A percentile compares a stretch with the other conserved stretches of the same genome.
These are phyloP conservation scores for Chloroceryle inda DNA, from an alignment of 2,797 vertebrate species.

Conservation along the genomic window DNA sequence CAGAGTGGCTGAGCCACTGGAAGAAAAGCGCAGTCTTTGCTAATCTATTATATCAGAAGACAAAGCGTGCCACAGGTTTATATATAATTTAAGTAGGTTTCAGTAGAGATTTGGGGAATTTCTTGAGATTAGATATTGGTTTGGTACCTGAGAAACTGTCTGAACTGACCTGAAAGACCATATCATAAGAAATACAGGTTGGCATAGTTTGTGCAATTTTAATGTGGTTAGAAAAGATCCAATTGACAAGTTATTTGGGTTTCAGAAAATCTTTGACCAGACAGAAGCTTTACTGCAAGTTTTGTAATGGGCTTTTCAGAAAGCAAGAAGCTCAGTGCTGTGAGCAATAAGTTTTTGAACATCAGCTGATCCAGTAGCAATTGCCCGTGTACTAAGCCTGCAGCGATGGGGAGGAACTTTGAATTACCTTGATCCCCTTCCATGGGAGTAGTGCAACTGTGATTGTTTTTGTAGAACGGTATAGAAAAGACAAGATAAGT, in stretches of 20 bases:
- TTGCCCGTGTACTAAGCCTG: neutral
- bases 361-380: neutral
- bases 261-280: neutral
- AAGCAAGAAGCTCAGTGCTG: neutral
- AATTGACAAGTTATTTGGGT: neutral
- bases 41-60: neutral
- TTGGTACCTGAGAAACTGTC: neutral
- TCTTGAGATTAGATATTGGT: neutral
- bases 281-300: neutral
- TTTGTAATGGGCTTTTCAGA: neutral
- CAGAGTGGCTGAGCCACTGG: neutral
- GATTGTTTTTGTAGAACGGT: neutral
- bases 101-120: neutral
- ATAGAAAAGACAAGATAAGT: neutral
- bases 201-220: neutral
- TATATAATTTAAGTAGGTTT: neutral
- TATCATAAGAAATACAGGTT: neutral
- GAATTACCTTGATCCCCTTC: neutral
- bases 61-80: neutral
- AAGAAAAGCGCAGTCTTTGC: neutral
- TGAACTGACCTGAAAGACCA: neutral
- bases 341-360: conserved; percentile 18
- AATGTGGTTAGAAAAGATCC: neutral
- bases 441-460: neutral
- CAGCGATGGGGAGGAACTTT: neutral